phyloP scores from a whole-genome alignment of 1,140 invertebrate genomes.

The Hormaphis cornu region DNA sequence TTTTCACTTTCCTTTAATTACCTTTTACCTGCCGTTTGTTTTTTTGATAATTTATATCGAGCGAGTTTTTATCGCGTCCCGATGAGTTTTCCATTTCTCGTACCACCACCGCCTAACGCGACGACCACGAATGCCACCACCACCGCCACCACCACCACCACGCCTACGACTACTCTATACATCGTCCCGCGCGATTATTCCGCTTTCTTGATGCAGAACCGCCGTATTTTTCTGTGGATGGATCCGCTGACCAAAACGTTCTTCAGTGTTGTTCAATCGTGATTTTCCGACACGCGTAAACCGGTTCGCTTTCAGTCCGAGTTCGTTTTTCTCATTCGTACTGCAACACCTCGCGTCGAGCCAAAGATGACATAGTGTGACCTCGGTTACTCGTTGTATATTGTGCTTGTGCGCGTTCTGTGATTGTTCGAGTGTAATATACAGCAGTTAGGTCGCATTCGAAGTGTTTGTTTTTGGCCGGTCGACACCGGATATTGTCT shows the following conservation, averaged over 20 bases:
- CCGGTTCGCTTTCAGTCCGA: no score
- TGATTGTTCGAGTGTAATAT: no score
- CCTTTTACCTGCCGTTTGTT: conserved; percentile 24
- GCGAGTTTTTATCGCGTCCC: not conserved
- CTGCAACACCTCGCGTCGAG: no score
- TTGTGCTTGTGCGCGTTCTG: no score
- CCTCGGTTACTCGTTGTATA: no score
- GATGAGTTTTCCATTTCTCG: conserved; percentile 31
- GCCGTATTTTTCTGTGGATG: not conserved
- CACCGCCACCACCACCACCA: no score
- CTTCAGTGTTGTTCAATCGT: conserved; percentile 14
- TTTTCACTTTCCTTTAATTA: conserved; percentile 26
- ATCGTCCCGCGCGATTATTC: conserved; percentile 24
- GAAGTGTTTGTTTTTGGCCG: no score
- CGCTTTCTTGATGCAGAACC: conserved; percentile 30
- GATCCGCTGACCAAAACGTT: conserved; percentile 23
- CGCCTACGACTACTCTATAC: no score
- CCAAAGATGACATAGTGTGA: no score
- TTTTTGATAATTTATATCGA: conserved; percentile 12
- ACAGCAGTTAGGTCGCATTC: no score
- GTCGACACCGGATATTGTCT: no score
- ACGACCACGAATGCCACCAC: no score
- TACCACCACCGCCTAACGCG: conserved; percentile 17
- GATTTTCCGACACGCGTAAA: conserved; percentile 25
- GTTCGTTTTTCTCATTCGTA: not conserved